These are phyloP conservation scores for Altica lythri DNA, from an alignment of 2,888 invertebrate species.

Conservation along the genomic window DNA sequence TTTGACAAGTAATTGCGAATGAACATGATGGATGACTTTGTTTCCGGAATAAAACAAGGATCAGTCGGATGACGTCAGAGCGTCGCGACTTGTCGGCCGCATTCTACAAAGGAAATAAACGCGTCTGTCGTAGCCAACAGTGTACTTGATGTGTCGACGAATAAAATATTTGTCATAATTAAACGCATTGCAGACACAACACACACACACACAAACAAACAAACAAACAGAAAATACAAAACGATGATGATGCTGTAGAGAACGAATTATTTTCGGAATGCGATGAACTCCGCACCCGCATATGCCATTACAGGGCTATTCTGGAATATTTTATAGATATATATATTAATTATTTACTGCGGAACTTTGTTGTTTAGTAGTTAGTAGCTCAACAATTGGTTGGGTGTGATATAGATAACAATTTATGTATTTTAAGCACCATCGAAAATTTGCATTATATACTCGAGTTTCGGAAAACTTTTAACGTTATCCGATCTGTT, in stretches of 20 bases:
- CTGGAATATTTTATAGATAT: too few species aligned
- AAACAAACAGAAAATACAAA: conserved; percentile 5
- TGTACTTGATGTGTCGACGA: conserved; percentile 32
- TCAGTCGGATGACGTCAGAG: conserved; percentile 11
- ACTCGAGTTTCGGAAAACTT: too few species aligned
- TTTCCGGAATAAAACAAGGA: conserved; percentile 1
- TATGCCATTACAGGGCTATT: conserved; percentile 3
- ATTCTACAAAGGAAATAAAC: conserved; percentile 33
- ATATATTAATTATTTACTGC: too few species aligned
- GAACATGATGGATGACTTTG: neutral
- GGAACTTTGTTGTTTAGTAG: too few species aligned
- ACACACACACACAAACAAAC: conserved; percentile 7
- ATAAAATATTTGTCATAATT: conserved; percentile 37
- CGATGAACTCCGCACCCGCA: conserved; percentile 9
- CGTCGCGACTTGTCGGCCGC: conserved; percentile 9
- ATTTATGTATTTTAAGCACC: too few species aligned
- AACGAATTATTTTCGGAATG: conserved; percentile 19
- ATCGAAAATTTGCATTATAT: too few species aligned
- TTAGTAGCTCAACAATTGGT: too few species aligned
- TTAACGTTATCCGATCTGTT: too few species aligned
- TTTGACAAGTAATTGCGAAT: conserved; percentile 1
- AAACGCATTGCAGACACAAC: conserved; percentile 31
- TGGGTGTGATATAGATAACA: too few species aligned
- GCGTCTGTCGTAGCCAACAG: conserved; percentile 22
- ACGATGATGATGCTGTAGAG: conserved; percentile 16